Base-by-base conservation (phyloP, 1,140 invertebrate species). In the Drosophila hydei region DNA sequence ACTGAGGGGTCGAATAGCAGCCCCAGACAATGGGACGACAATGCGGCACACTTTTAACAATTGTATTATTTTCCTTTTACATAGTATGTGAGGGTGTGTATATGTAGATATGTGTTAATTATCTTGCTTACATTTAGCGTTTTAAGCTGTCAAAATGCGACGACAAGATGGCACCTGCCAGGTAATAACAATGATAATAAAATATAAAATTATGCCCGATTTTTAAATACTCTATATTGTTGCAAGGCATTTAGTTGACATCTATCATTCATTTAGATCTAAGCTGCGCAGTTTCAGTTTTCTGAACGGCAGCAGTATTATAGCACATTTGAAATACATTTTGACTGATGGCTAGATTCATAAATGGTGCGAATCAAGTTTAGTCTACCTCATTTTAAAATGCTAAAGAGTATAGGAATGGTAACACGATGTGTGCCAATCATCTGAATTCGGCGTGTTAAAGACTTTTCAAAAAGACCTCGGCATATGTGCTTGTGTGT, bases 1-100 rank as follows among this genome's bases (percentile, higher is more conserved):
- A 63, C 48, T 73, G 40, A n/a, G 14, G 27, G 33, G 45, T 36
- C 38, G 67, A 65, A 77, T 62, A 60, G 54, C 7, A 18, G 21
- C 23, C 12, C 47, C 77, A 84, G 81, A 84, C 80, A 84, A 80
- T 71, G 45, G 81, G 77, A 74, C 80, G 81, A 74, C 80, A 58
- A 55, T 73, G 65, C 30, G 51, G 50, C 23, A 50, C 27, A 71
- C 72, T 75, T 43, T 48, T 36, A 42, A 48, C 33, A 48, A 59
- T 60, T 59, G 55, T 64, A 33, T 63, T 59, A 36, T 52, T 54
- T 25, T 67, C 18, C 23, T 52, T 54, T 25, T 67, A 21, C 23
- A 40, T 18, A 18, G 36, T 38, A 2, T 40, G 38, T 16, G 38
- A 16, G 38, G 1, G 38, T 0, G n/a, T 4, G 14, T 40, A n/a